phyloP scores from a whole-genome alignment of 2,797 vertebrate species.

The Buceros bicornis region DNA sequence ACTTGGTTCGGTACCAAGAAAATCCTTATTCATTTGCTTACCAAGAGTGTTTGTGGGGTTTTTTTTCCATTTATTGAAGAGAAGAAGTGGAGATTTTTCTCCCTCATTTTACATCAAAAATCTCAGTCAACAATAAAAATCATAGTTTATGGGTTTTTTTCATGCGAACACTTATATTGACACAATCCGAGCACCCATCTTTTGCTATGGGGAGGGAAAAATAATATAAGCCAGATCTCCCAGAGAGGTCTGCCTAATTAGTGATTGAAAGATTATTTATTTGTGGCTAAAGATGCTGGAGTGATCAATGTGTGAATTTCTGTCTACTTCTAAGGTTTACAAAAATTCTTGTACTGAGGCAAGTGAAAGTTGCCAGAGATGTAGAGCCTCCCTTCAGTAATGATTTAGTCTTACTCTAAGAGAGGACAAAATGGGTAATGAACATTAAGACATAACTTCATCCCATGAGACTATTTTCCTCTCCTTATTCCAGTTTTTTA shows the following conservation, averaged over 20 bases:
- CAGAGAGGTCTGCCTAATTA: not conserved
- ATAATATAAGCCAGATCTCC: not conserved
- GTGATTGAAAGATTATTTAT: not conserved
- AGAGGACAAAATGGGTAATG: not conserved
- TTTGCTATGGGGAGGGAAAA: not conserved
- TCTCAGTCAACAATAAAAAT: not conserved
- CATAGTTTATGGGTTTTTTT: accelerated
- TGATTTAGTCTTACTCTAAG: not conserved
- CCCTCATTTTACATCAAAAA: not conserved
- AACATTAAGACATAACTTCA: not conserved
- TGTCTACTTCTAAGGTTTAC: not conserved
- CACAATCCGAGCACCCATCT: not conserved
- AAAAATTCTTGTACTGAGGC: not conserved
- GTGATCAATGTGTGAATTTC: not conserved
- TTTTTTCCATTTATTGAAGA: not conserved
- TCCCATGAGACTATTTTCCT: not conserved
- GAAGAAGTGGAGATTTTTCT: not conserved
- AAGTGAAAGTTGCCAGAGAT: not conserved
- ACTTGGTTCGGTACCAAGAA: not conserved
- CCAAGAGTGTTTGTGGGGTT: not conserved
- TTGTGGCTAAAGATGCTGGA: not conserved
- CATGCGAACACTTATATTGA: not conserved
- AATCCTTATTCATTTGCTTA: not conserved
- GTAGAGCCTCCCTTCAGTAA: not conserved
- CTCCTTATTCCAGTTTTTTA: not conserved